A percentile compares a stretch with the other conserved stretches of the same genome.
These are phyloP conservation scores for Ictalurus furcatus DNA, from an alignment of 2,113 vertebrate genomes.

Conservation along the genomic window DNA sequence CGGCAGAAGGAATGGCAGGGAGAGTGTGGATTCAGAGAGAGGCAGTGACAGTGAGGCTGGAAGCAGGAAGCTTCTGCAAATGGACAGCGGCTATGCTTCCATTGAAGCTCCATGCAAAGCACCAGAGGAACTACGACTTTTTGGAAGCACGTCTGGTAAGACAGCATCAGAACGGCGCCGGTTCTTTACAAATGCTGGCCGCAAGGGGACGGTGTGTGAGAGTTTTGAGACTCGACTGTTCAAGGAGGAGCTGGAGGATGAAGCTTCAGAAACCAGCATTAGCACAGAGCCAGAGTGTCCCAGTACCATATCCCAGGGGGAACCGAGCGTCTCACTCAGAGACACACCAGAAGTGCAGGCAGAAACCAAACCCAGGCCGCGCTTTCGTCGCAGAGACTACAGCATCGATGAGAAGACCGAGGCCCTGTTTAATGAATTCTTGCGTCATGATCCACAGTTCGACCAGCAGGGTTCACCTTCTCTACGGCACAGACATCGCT, in stretches of 20 bases:
- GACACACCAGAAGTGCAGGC: slow-evolving; percentile 52
- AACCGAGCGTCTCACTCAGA: slow-evolving; percentile 29
- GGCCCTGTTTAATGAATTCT: slow-evolving; percentile 92
- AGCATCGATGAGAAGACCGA: slow-evolving; percentile 98
- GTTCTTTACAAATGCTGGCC: slow-evolving; percentile 85
- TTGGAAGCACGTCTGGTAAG: slow-evolving; percentile 73
- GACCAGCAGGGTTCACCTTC: slow-evolving; percentile 81
- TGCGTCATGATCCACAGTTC: slow-evolving; percentile 91
- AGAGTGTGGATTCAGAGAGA: slow-evolving; percentile 60
- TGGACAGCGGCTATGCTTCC: slow-evolving; percentile 97
- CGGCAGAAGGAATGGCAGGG: slow-evolving; percentile 51
- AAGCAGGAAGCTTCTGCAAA: slow-evolving; percentile 89
- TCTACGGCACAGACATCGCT: slow-evolving; percentile 77
- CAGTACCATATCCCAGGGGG: neutral
- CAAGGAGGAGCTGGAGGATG: slow-evolving; percentile 76
- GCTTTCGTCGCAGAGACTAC: slow-evolving; percentile 86
- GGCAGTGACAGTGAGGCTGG: slow-evolving; percentile 76
- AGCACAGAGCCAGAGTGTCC: slow-evolving; percentile 26
- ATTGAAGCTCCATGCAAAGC: slow-evolving; percentile 87
- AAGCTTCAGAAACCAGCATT: slow-evolving; percentile 55
- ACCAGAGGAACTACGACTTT: slow-evolving; percentile 79
- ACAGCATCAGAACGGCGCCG: slow-evolving; percentile 83
- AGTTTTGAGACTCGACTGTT: slow-evolving; percentile 78
- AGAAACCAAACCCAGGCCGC: slow-evolving; percentile 48
- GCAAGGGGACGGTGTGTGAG: slow-evolving; percentile 86